phyloP scores from a whole-genome alignment of 2,888 invertebrate genomes.

The Rhagonycha lutea region DNA sequence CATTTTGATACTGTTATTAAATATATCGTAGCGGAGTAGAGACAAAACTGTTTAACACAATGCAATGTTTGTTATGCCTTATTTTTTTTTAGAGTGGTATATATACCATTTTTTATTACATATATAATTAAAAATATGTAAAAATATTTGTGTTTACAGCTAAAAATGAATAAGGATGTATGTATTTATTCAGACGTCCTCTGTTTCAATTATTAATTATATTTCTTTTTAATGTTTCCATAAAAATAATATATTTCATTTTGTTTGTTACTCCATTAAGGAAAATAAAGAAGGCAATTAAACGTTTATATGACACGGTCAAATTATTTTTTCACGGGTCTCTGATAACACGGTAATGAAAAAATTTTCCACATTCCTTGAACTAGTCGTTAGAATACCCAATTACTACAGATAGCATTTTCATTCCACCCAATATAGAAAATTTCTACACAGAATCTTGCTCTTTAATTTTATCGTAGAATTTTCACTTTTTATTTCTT shows the following conservation, averaged over 20 bases:
- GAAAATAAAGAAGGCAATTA: not conserved
- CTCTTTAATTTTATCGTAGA: too few relatives aligned
- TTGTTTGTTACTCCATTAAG: not conserved
- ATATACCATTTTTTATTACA: not conserved
- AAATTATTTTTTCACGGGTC: not conserved
- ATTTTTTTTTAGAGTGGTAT: not conserved
- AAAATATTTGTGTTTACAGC: not conserved
- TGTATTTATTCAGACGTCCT: not conserved
- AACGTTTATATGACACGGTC: not conserved
- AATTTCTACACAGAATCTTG: too few relatives aligned
- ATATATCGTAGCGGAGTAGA: not conserved
- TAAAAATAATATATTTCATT: not conserved
- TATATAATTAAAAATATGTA: not conserved
- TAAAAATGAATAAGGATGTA: not conserved
- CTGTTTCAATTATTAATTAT: not conserved
- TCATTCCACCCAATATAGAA: too few relatives aligned
- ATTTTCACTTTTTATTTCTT: too few relatives aligned
- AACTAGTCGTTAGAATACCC: not conserved
- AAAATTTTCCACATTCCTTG: not conserved
- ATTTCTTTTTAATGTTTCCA: not conserved
- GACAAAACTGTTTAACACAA: not conserved
- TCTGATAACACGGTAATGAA: not conserved
- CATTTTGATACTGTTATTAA: not conserved
- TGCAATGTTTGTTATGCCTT: not conserved
- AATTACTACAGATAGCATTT: too few relatives aligned